Conservation (phyloP, 2,888 invertebrate species). For the Antheraea yamamai region DNA sequence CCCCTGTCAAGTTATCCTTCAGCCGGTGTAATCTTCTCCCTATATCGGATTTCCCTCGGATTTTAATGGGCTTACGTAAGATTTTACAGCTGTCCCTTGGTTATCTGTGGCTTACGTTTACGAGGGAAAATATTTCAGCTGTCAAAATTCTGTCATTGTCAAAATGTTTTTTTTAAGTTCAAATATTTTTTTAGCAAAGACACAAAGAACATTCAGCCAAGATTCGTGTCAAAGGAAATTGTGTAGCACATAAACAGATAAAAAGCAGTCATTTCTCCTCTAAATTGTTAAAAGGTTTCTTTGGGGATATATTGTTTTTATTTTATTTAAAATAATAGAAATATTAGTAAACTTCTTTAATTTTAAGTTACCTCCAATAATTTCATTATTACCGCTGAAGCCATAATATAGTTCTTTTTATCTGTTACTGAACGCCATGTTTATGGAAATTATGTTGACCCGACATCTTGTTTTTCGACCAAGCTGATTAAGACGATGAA, state of each 20-base stretch:
- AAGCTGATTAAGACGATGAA: no score
- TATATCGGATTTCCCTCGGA: slow-evolving; percentile 24
- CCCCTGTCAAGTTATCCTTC: slow-evolving; percentile 22
- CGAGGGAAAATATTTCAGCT: slow-evolving; percentile 18
- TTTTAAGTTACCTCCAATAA: no score
- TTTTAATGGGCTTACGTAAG: slow-evolving; percentile 21
- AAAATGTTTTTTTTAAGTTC: background rate
- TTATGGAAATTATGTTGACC: no score
- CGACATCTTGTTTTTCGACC: no score
- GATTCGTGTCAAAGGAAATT: background rate
- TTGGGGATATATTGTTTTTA: no score
- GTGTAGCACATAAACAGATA: background rate
- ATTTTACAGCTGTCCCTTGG: slow-evolving; percentile 22
- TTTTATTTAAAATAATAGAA: no score
- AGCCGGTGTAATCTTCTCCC: slow-evolving; percentile 21
- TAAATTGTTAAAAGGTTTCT: no score
- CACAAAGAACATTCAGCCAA: background rate
- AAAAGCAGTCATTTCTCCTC: no score
- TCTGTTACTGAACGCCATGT: no score
- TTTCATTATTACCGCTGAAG: no score
- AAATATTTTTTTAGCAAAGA: background rate
- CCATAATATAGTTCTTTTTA: no score
- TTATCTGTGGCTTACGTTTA: slow-evolving; percentile 18
- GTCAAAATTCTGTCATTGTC: slow-evolving; percentile 14
- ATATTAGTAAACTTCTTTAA: no score